Conservation (phyloP, 2,797 vertebrate genomes). For the Sebastes hopkinsi region DNA sequence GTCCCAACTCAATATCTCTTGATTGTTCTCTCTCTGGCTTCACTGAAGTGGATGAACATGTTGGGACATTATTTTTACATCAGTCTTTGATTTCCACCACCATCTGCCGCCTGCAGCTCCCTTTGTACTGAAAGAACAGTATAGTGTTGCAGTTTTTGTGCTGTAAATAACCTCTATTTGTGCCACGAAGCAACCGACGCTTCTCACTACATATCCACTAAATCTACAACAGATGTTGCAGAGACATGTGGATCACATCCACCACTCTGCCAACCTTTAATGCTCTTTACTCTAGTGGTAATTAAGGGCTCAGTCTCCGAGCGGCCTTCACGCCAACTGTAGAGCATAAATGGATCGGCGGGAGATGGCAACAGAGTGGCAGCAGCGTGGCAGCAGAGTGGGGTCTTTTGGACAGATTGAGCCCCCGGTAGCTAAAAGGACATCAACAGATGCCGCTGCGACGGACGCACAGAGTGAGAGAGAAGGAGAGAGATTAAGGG, state of each 20-base stretch:
- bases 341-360: slow-evolving; percentile 43
- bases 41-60: slow-evolving; percentile 6
- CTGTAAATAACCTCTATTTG: neutral
- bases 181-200: neutral
- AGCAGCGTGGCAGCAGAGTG: neutral
- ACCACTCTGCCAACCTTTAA: slow-evolving; percentile 38
- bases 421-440: slow-evolving; percentile 57
- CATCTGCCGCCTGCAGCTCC: slow-evolving; percentile 14
- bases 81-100: slow-evolving; percentile 20
- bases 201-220: neutral
- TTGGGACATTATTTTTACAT: slow-evolving; percentile 14
- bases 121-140: neutral
- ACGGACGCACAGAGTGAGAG: slow-evolving; percentile 37
- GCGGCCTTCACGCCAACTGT: slow-evolving; percentile 27
- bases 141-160: neutral
- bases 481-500: slow-evolving; percentile 52
- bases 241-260: slow-evolving; percentile 28
- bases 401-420: slow-evolving; percentile 57
- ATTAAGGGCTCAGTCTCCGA: slow-evolving; percentile 71
- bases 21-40: slow-evolving; percentile 16
- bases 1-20: neutral
- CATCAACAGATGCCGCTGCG: slow-evolving; percentile 63
- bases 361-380: slow-evolving; percentile 52
- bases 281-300: slow-evolving; percentile 65
- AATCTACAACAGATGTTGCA: slow-evolving; percentile 50